Evolutionary conservation across 1,140 invertebrate species (phyloP).

Genomic region (Bombyx mandarina): DNA sequence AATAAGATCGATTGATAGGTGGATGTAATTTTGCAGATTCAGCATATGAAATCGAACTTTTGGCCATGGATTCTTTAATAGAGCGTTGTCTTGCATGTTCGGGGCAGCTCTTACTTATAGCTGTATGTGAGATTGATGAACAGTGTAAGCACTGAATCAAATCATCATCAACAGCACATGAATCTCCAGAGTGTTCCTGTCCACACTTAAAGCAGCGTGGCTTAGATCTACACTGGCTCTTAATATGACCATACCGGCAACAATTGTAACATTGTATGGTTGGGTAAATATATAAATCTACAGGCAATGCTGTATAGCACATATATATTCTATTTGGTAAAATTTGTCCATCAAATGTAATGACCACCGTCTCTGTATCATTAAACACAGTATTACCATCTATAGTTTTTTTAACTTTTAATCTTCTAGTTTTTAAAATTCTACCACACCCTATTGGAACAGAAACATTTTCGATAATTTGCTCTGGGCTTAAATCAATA

Average conservation of each 20-base stretch:
- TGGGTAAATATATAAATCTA: conserved; percentile 5
- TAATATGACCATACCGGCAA: conserved; percentile 1
- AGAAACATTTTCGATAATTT: no score
- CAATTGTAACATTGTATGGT: conserved; percentile 6
- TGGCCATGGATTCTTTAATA: conserved; percentile 3
- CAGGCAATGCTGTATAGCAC: conserved; percentile 1
- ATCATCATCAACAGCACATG: background rate
- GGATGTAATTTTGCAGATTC: conserved; percentile 4
- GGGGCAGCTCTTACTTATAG: conserved; percentile 1
- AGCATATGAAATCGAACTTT: background rate
- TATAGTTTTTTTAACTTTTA: background rate
- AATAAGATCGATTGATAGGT: background rate
- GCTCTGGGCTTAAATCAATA: no score
- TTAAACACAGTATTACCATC: no score
- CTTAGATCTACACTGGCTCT: conserved; percentile 1
- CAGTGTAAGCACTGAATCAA: conserved; percentile 1
- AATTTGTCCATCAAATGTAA: no score
- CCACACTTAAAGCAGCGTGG: conserved; percentile 5
- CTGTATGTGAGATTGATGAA: background rate
- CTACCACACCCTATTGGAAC: no score
- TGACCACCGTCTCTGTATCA: no score
- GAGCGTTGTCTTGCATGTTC: background rate
- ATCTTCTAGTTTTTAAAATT: no score
- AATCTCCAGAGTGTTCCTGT: conserved; percentile 2
- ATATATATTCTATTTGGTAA: background rate